phyloP scores from a whole-genome alignment of 2,113 vertebrate species.

The Melanostigma gelatinosum region DNA sequence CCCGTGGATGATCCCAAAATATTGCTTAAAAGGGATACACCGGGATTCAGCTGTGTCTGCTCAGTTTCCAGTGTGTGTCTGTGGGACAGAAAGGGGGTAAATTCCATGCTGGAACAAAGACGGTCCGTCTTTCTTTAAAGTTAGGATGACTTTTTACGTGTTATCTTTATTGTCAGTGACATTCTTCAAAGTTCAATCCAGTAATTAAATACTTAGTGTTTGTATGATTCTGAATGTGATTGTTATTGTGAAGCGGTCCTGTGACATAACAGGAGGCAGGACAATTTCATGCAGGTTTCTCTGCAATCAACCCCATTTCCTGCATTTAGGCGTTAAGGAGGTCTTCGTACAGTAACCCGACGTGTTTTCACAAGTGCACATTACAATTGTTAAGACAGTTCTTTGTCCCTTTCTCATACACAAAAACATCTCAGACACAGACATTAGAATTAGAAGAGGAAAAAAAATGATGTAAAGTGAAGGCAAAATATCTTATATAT shows the following conservation, averaged over 20 bases:
- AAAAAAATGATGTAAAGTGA: not conserved
- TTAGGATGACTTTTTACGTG: not conserved
- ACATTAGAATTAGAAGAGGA: not conserved
- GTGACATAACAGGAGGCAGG: constrained; percentile 27
- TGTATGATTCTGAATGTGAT: not conserved
- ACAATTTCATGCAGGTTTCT: constrained; percentile 25
- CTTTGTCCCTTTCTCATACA: not conserved
- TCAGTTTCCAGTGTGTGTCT: not conserved
- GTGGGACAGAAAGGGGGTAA: not conserved
- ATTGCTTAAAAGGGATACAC: constrained; percentile 3
- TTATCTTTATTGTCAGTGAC: not conserved
- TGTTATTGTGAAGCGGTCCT: not conserved
- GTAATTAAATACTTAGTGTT: not conserved
- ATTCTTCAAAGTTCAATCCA: not conserved
- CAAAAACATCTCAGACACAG: not conserved
- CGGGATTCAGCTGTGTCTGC: constrained; percentile 11
- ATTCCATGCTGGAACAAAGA: not conserved
- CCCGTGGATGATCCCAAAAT: constrained; percentile 11
- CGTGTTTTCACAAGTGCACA: constrained; percentile 17
- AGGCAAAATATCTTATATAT: not conserved
- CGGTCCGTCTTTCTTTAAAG: not conserved
- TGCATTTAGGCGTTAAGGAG: constrained; percentile 11
- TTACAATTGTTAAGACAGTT: not conserved
- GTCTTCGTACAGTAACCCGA: not conserved
- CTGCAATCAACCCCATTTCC: constrained; percentile 17